Conservation (phyloP, 2,888 invertebrate genomes). For the Elgonia sp. region DNA sequence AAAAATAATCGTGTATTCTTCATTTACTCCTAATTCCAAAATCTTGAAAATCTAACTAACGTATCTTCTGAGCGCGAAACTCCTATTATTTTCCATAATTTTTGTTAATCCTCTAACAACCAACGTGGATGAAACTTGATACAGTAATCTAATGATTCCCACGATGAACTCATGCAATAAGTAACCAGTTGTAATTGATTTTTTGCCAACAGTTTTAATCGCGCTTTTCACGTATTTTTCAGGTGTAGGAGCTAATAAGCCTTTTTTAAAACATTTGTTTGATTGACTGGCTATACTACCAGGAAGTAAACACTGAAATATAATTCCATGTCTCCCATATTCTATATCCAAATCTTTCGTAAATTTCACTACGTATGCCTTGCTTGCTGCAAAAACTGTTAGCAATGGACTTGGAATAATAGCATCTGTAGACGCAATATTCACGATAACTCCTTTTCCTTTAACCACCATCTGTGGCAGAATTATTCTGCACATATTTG, state of each 20-base stretch:
- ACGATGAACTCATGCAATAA: constrained; percentile 90
- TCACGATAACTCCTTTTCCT: constrained; percentile 94
- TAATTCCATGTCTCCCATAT: constrained; percentile 91
- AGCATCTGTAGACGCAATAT: constrained; percentile 94
- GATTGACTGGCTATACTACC: constrained; percentile 96
- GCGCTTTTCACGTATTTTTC: constrained; percentile 91
- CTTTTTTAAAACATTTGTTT: constrained; percentile 90
- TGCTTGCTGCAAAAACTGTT: constrained; percentile 94
- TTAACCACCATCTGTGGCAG: constrained; percentile 94
- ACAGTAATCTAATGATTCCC: constrained; percentile 84
- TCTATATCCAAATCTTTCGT: constrained; percentile 92
- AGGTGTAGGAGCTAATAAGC: constrained; percentile 91
- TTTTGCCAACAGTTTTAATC: constrained; percentile 90
- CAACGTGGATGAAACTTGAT: constrained; percentile 78
- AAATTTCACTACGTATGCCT: constrained; percentile 94
- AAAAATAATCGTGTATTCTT: neutral
- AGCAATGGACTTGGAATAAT: constrained; percentile 93
- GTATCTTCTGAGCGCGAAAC: constrained; percentile 80
- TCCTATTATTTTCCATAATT: constrained; percentile 81
- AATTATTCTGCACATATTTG: constrained; percentile 94
- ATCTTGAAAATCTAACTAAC: constrained; percentile 74
- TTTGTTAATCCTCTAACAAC: constrained; percentile 79
- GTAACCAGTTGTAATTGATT: constrained; percentile 91
- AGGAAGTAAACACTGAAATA: constrained; percentile 93
- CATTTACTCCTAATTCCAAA: too few relatives aligned